Evolutionary conservation across 2,113 vertebrate species (phyloP), one percentile per base, ranked within the genome.

Genomic region (Prionailurus bengalensis): DNA sequence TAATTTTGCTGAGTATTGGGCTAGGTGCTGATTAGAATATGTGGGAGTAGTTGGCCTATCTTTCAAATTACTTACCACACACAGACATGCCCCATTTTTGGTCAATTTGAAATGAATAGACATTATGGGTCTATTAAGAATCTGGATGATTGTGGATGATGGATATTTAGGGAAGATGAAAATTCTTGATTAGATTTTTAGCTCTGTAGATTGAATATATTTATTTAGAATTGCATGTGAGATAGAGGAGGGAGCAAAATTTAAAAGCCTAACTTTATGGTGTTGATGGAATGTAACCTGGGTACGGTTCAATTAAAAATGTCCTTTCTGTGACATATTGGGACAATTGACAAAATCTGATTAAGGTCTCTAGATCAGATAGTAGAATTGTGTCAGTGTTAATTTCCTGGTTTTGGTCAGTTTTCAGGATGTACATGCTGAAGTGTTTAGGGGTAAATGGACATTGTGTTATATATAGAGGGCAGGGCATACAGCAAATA

Each of bases 331-430:
- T 78, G 61, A 68, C 4, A 39, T 66, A 17, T 4, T 73, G 61
- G 33, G 51, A 53, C 51, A 79, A 58, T 94, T 79, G 80, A 48
- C 51, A 94, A 92, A 83, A 74, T 82, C 33, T 92, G 79, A 96
- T 33, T 95, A 78, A 81, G 21, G 33, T 89, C 42, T 96, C 6
- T 91, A 76, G 48, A 79, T 74, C 29, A 81, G 45, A 33, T 82
- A 36, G 76, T 94, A 84, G 31, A 84, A 42, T 51, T 70, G 33
- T 19, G 21, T 95, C 42, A 70, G 8, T 85, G 65, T 81, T 84
- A 39, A 51, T 93, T 73, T 66, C 33, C 90, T 86, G 78, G 29
- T 93, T 91, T 91, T 91, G n/a, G 33, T 96, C 3, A 33, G 7
- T 86, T 86, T 97, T 93, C 16, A 48, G 21, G 25, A 31, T 85